phyloP scores from a whole-genome alignment of 2,113 vertebrate genomes.

The Rhabdomys dilectus region DNA sequence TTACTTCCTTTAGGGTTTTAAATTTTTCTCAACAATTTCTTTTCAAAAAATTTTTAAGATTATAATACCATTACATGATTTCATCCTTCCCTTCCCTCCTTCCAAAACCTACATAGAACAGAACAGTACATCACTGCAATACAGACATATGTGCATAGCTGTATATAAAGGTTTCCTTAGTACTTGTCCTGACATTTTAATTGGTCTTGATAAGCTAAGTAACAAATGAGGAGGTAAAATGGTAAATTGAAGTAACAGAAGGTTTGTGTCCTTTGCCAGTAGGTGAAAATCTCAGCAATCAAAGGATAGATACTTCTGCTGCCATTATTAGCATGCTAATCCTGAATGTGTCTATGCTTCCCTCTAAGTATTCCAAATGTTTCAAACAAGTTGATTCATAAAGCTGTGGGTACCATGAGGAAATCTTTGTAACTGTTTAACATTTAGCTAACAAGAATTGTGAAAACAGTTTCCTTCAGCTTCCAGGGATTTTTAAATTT shows the following conservation, averaged over 20 bases:
- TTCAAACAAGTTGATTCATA: neutral
- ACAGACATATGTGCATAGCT: neutral
- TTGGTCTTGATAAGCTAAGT: neutral
- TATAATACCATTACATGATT: neutral
- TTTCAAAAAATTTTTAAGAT: neutral
- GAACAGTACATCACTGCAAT: neutral
- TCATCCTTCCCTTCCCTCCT: neutral
- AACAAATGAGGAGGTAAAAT: neutral
- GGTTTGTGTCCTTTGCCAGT: neutral
- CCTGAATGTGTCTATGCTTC: neutral
- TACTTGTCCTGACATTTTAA: neutral
- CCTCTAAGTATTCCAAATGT: neutral
- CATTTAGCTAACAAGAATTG: neutral
- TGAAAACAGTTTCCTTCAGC: neutral
- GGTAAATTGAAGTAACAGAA: neutral
- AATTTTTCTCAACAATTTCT: neutral
- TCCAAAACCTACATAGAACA: neutral
- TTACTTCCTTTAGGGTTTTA: rapidly evolving
- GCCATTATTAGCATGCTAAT: too few relatives aligned
- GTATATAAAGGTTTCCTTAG: too few relatives aligned
- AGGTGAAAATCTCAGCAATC: neutral
- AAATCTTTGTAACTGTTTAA: neutral
- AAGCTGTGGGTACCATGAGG: neutral
- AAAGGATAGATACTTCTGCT: too few relatives aligned
- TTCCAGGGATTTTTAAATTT: neutral